Conservation (phyloP, 2,888 invertebrate species). For the Drosophila mimica region DNA sequence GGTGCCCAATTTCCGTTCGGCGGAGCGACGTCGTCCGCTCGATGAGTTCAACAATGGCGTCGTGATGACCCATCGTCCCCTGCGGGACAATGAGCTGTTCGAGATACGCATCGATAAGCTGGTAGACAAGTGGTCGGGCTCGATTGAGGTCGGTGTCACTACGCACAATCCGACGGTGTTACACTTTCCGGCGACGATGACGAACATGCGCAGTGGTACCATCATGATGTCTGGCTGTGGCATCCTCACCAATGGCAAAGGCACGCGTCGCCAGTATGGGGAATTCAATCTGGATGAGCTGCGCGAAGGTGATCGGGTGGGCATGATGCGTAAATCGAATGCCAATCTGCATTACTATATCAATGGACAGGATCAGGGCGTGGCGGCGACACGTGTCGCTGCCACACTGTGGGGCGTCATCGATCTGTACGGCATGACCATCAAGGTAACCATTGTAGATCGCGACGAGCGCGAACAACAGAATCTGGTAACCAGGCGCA, state of each 20-base stretch:
- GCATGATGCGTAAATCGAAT: constrained; percentile 93
- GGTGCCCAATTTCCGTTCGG: constrained; percentile 92
- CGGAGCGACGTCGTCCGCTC: constrained; percentile 93
- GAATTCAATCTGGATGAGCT: constrained; percentile 97
- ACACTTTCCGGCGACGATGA: constrained; percentile 98
- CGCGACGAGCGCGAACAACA: constrained; percentile 92
- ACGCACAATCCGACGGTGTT: constrained; percentile 95
- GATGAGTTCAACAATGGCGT: constrained; percentile 99
- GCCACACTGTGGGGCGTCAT: constrained; percentile 96
- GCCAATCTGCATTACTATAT: constrained; percentile 96
- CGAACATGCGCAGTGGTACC: constrained; percentile 96
- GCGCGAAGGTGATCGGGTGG: constrained; percentile 95
- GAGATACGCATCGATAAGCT: constrained; percentile 97
- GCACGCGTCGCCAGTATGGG: constrained; percentile 96
- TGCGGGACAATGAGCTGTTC: constrained; percentile 95
- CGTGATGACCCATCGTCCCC: constrained; percentile 95
- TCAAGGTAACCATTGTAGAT: constrained; percentile 94
- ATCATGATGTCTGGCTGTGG: constrained; percentile 99
- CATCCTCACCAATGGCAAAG: constrained; percentile 97
- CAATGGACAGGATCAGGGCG: constrained; percentile 96
- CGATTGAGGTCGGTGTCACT: constrained; percentile 93
- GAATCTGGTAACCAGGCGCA: constrained; percentile 90
- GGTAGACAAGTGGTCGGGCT: constrained; percentile 95
- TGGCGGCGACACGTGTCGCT: constrained; percentile 93
- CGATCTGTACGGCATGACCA: constrained; percentile 97